Conservation (phyloP, 2,797 vertebrate genomes). For the Gambusia yucatana region DNA sequence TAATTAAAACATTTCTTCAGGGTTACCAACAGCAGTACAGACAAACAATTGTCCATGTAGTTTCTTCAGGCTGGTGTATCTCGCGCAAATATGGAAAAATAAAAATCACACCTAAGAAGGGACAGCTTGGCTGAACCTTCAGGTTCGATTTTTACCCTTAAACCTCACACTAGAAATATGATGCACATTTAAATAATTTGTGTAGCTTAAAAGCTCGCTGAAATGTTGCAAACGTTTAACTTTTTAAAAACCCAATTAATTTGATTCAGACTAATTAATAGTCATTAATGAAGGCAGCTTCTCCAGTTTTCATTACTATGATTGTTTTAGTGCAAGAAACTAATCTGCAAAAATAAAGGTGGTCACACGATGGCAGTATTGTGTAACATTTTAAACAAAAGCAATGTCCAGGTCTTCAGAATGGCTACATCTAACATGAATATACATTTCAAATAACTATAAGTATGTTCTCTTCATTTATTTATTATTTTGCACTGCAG, state of each 20-base stretch:
- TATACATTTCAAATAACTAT: background rate
- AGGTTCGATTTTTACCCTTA: background rate
- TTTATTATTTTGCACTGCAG: background rate
- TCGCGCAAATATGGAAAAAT: background rate
- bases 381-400: background rate
- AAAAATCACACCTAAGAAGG: background rate
- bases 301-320: background rate
- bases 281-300: background rate
- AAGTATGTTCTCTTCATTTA: background rate
- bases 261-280: background rate
- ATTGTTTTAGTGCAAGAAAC: background rate
- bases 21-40: background rate
- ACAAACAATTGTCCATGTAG: background rate
- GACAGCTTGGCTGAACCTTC: background rate
- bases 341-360: background rate
- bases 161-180: background rate
- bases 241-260: background rate
- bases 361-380: conserved; percentile 18
- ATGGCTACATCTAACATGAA: background rate
- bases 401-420: background rate
- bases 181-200: background rate
- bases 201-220: background rate
- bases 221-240: background rate
- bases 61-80: background rate
- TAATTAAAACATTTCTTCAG: background rate